Percentiles rank a stretch among this genome's conserved stretches.
These are phyloP conservation scores for Pogonophryne albipinna DNA, from an alignment of 2,797 vertebrate genomes.

Conservation along the genomic window DNA sequence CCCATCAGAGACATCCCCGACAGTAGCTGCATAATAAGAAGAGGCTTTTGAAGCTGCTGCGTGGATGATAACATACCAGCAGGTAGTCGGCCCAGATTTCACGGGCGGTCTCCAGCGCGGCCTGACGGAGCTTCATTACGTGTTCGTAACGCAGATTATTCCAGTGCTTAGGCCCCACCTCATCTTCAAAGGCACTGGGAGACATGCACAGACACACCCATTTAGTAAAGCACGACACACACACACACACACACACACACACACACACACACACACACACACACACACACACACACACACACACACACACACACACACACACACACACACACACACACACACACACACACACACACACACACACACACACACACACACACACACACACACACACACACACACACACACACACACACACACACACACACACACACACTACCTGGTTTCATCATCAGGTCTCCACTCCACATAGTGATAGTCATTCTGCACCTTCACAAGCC, in stretches of 20 bases:
- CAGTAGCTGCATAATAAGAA: neutral
- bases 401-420: neutral
- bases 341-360: constrained; percentile 17
- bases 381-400: neutral
- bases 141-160: constrained; percentile 89
- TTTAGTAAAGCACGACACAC: constrained; percentile 8
- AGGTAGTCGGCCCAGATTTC: constrained; percentile 93
- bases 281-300: constrained; percentile 10
- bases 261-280: constrained; percentile 11
- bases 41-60: neutral
- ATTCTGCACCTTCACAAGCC: constrained; percentile 89
- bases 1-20: neutral
- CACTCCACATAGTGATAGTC: constrained; percentile 93
- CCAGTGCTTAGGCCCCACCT: constrained; percentile 92
- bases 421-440: constrained; percentile 67
- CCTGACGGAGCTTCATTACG: constrained; percentile 92
- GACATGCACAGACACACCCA: constrained; percentile 35
- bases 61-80: constrained; percentile 81
- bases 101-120: constrained; percentile 88
- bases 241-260: constrained; percentile 3
- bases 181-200: constrained; percentile 82
- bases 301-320: neutral
- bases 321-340: neutral
- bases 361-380: constrained; percentile 3
- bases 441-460: constrained; percentile 88